Percentiles rank a stretch among this genome's conserved stretches.
phyloP scores from a whole-genome alignment of 2,888 invertebrate genomes.

The Drosophila meridiana region DNA sequence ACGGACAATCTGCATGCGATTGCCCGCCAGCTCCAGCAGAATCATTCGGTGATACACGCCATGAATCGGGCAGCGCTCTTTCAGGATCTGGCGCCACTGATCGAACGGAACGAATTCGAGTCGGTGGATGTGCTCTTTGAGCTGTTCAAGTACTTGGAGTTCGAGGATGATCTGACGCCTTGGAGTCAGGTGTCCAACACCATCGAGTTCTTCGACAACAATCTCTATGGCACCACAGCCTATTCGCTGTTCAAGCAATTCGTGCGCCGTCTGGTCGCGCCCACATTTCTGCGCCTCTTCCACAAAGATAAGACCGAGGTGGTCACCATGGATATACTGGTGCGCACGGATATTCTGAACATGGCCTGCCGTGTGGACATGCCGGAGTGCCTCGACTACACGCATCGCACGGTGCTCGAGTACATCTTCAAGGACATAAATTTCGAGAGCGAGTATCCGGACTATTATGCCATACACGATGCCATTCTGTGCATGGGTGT shows the following conservation, averaged over 20 bases:
- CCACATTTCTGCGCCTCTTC: conserved; percentile 64
- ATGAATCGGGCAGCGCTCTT: conserved; percentile 94
- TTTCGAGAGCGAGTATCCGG: conserved; percentile 46
- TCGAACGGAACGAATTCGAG: conserved; percentile 88
- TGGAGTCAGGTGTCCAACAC: conserved; percentile 87
- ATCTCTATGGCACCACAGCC: conserved; percentile 70
- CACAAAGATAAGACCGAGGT: conserved; percentile 28
- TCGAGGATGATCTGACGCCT: conserved; percentile 89
- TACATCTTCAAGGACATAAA: conserved; percentile 70
- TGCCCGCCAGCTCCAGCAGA: conserved; percentile 87
- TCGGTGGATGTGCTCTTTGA: conserved; percentile 86
- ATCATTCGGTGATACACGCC: conserved; percentile 88
- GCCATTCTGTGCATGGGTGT: conserved; percentile 76
- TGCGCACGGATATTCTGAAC: conserved; percentile 59
- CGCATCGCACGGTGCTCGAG: conserved; percentile 63
- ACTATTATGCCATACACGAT: conserved; percentile 67
- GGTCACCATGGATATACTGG: conserved; percentile 19
- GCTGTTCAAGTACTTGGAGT: conserved; percentile 87
- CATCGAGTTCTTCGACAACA: conserved; percentile 59
- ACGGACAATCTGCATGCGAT: conserved; percentile 88
- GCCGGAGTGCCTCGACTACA: conserved; percentile 75
- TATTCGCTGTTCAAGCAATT: conserved; percentile 73
- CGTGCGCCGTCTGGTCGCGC: conserved; percentile 69
- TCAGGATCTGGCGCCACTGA: conserved; percentile 89
- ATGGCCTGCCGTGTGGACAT: conserved; percentile 78